A percentile compares a stretch with the other conserved stretches of the same genome.
Conservation (phyloP, 2,797 vertebrate species). For the Orientallactaga sibirica region DNA sequence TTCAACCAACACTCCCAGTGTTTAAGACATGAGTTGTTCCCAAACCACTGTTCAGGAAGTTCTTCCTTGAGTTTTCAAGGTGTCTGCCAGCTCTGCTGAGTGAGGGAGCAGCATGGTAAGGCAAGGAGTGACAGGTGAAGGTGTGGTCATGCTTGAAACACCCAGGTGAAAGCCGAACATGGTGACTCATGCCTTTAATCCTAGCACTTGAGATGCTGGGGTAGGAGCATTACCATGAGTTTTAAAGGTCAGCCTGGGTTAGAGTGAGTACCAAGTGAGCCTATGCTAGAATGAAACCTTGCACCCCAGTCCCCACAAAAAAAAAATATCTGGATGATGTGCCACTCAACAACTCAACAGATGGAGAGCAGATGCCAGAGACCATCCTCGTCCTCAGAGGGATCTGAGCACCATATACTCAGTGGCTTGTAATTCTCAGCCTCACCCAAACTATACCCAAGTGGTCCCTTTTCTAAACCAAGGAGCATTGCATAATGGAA, state of each 20-base stretch:
- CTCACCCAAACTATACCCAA: neutral
- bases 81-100: neutral
- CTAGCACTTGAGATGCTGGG: too few relatives aligned
- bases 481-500: constrained; percentile 21
- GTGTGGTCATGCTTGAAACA: neutral
- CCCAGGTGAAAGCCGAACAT: neutral
- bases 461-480: neutral
- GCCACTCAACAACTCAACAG: too few relatives aligned
- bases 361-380: neutral
- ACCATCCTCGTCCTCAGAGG: neutral
- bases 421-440: neutral
- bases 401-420: neutral
- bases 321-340: too few relatives aligned
- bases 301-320: too few relatives aligned
- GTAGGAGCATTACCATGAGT: too few relatives aligned
- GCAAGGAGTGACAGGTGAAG: neutral
- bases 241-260: too few relatives aligned
- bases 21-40: neutral
- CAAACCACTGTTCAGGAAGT: neutral
- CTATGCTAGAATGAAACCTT: too few relatives aligned
- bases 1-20: neutral
- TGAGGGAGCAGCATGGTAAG: neutral
- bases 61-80: neutral
- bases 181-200: neutral
- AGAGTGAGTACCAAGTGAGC: too few relatives aligned